Percentiles rank a stretch among this genome's conserved stretches.
Evolutionary conservation across 2,888 invertebrate species (phyloP).

Genomic region (Lycia hirtaria): DNA sequence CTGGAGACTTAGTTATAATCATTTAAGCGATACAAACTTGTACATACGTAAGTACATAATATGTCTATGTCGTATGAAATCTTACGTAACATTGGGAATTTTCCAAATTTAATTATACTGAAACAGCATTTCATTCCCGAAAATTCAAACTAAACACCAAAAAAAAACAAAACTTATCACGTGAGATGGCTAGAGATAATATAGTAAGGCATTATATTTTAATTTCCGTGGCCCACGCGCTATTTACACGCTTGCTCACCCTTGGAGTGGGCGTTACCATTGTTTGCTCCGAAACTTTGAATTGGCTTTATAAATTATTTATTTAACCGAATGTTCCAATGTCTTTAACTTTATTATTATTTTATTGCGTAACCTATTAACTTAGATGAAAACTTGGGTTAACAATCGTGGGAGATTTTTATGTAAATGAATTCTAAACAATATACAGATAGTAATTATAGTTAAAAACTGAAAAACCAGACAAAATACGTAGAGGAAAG

Average conservation of each 20-base stretch:
- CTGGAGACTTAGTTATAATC: no score
- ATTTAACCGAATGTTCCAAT: not conserved
- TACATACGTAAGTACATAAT: no score
- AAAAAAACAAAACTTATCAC: not conserved
- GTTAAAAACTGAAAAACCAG: no score
- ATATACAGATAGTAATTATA: no score
- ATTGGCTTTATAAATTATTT: not conserved
- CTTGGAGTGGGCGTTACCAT: not conserved
- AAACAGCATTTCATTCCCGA: no score
- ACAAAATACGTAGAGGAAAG: no score
- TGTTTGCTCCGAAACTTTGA: not conserved
- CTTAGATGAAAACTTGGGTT: not conserved
- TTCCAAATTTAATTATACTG: no score
- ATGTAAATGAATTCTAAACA: not conserved
- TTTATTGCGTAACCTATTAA: not conserved
- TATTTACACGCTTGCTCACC: not conserved
- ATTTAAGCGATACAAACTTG: no score
- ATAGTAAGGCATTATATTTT: not conserved
- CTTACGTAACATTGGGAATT: no score
- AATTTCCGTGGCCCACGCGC: conserved; percentile 2
- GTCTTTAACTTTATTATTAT: not conserved
- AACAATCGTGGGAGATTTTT: not conserved
- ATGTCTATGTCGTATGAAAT: no score
- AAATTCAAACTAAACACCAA: no score
- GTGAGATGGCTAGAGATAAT: not conserved